These are phyloP conservation scores for Chloebia gouldiae DNA, from an alignment of 2,113 vertebrate genomes.

Conservation along the genomic window DNA sequence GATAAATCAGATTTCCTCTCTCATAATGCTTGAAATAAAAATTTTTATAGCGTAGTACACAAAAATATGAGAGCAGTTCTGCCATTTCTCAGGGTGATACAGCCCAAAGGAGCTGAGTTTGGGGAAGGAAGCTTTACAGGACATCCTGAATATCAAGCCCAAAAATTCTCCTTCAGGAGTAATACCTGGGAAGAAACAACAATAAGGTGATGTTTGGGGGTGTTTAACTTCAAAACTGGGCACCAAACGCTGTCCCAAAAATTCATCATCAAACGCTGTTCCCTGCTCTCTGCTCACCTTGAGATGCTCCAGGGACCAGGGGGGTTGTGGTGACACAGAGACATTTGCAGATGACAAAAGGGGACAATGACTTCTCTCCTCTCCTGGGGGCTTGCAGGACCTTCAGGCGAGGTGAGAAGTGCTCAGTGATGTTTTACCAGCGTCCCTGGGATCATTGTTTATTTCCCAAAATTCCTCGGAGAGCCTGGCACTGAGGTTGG, in stretches of 20 bases:
- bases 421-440: neutral
- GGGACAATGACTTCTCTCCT: neutral
- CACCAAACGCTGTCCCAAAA: neutral
- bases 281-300: neutral
- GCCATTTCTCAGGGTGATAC: neutral
- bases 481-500: neutral
- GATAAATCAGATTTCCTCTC: neutral
- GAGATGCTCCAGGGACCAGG: neutral
- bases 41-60: neutral
- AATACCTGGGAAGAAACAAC: neutral
- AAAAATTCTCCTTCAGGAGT: neutral
- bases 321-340: accelerated
- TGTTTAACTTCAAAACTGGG: neutral
- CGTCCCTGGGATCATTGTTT: neutral
- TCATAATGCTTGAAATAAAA: neutral
- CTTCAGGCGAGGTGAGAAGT: neutral
- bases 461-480: neutral
- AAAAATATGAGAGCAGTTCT: neutral
- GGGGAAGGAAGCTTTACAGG: neutral
- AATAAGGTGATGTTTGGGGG: neutral
- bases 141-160: neutral
- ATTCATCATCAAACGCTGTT: accelerated
- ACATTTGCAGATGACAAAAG: neutral
- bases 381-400: neutral
- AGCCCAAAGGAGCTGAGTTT: neutral